Evolutionary conservation across 2,113 vertebrate species (phyloP).

Genomic region (Zosterops japonicus): DNA sequence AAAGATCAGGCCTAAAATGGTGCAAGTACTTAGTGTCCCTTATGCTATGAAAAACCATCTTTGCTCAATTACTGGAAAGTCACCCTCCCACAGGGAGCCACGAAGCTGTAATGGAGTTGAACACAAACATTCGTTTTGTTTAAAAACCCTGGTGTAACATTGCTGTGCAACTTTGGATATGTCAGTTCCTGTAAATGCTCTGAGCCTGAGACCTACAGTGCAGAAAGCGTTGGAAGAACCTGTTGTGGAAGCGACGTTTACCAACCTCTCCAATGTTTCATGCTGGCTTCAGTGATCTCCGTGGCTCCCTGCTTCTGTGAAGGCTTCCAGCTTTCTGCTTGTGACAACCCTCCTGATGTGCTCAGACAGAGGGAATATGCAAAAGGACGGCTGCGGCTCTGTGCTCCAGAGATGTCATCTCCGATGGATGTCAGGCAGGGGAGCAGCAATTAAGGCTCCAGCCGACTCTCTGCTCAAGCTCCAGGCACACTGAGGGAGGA

Average conservation of each 20-base stretch:
- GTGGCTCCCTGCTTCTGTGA: slow-evolving; percentile 6
- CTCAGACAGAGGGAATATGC: slow-evolving; percentile 82
- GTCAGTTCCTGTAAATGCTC: slow-evolving; percentile 67
- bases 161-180: slow-evolving; percentile 44
- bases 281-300: slow-evolving; percentile 47
- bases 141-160: slow-evolving; percentile 53
- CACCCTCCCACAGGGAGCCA: slow-evolving; percentile 40
- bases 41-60: neutral
- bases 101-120: slow-evolving; percentile 10
- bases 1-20: neutral
- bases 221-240: slow-evolving; percentile 70
- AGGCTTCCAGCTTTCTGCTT: slow-evolving; percentile 70
- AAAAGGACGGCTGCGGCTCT: slow-evolving; percentile 72
- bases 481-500: slow-evolving; percentile 43
- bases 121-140: slow-evolving; percentile 67
- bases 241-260: slow-evolving; percentile 41
- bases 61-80: slow-evolving; percentile 52
- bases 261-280: slow-evolving; percentile 61
- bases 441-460: slow-evolving; percentile 67
- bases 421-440: slow-evolving; percentile 67
- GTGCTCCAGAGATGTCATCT: slow-evolving; percentile 75
- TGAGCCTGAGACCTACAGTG: slow-evolving; percentile 33
- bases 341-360: slow-evolving; percentile 75
- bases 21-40: neutral
- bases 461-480: slow-evolving; percentile 35